Evolutionary conservation across 1,140 invertebrate species (phyloP), one percentile per base, ranked within the genome.

Genomic region (Solen grandis): DNA sequence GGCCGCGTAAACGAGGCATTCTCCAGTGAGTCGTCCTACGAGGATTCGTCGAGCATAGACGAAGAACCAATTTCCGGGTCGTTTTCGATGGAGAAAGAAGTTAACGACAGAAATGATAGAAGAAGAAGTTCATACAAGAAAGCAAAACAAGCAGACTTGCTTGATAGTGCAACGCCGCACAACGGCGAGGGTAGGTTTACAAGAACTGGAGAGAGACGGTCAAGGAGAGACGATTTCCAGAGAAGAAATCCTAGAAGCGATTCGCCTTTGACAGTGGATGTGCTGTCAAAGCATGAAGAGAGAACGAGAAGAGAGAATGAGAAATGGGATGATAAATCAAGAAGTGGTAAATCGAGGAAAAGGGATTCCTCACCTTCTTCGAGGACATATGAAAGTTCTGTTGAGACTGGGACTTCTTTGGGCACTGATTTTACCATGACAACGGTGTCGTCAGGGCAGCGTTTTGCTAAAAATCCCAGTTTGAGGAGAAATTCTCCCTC

Each of bases 331-430:
- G 59, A 75, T 33, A 46, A 59, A 62, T 55, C 35, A 54, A 66
- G 33, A 38, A 41, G 29, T 38, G 60, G 13, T 22, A 77, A 59
- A 65, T 38, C 52, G 5, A 77, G n/a, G 31, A 77, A 68, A 46
- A n/a, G 75, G 29, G 75, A 77, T 0, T 5, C 62, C 0, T 77
- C 75, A 2, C 75, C 75, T 31, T 77, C 75, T 33, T 13, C 22
- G 4, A 77, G 75, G 46, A 77, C 75, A 19, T 77, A 77, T 27
- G 75, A 77, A 16, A 77, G 75, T 77, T 77, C 75, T n/a, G 75
- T 65, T 33, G 62, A 46, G 3, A 77, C 75, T 1, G 31, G 38
- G 46, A 41, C 60, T 4, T 68, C 75, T 27, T 41, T 68, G 33
- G 75, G 75, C 13, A 73, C 70, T 19, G 70, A 73, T 5, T 72